Base-by-base conservation (phyloP, 1,140 invertebrate genomes). In the Drosophila orena region DNA sequence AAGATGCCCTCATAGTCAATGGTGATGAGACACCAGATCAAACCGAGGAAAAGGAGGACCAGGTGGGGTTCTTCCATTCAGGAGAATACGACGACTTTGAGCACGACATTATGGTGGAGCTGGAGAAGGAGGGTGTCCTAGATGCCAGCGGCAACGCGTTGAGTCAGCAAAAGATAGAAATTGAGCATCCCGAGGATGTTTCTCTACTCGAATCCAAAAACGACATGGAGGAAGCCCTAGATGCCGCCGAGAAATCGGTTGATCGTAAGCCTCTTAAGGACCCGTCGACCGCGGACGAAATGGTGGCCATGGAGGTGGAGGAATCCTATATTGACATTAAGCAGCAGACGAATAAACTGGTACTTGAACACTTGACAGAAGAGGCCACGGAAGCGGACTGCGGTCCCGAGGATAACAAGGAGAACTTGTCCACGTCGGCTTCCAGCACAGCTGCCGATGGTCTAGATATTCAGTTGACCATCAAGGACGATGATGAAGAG, bases 391-490 rank as follows among this genome's bases (percentile, higher is more conserved):
- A 50, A 6, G 37, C n/a, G 6, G 65, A 50, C 17, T 40, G 46
- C 15, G 49, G 35, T n/a, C 71, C 77, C 0, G 88, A 90, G 64
- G 86, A 90, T 54, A 91, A 90, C 47, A 91, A 90, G 50, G 89
- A 91, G 49, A 91, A 91, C 47, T 47, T 89, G 5, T 71, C 80
- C 17, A 89, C 79, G 0, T 42, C 74, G 2, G 43, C 50, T 6
- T 14, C 17, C 30, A 57, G 30, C 27, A 43, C 37, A 3, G 43
- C 53, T 8, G 15, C 17, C 24, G 76, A 90, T 0, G 22, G 24
- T 17, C 46, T 76, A 24, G 71, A 75, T 12, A 37, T 75, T 10
- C 69, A 72, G 14, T 12, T 75, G 15, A 14, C 54, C 8, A 40
- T 76, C 3, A 76, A 76, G 20, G 72, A 76, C 2, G 71, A 85